Conservation (phyloP, 2,113 vertebrate genomes). For the Isichthys henryi region DNA sequence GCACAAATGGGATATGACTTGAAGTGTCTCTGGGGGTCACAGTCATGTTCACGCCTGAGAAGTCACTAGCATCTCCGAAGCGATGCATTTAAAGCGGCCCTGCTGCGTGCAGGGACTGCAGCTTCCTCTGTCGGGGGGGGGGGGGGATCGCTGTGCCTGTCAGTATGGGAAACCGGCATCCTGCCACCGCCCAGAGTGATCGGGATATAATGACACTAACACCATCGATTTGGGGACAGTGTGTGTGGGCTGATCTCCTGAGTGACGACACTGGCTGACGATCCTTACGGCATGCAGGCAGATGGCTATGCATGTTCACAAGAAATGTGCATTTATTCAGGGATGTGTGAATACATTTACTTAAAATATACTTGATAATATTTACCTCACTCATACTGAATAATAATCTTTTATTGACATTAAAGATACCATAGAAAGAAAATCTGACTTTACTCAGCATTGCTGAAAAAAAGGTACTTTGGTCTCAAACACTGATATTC, state of each 20-base stretch:
- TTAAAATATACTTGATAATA: not conserved
- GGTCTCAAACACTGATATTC: not conserved
- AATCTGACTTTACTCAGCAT: not conserved
- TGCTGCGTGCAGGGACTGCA: not conserved
- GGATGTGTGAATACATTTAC: not conserved
- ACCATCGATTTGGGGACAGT: not conserved
- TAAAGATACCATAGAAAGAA: not conserved
- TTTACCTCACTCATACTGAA: not conserved
- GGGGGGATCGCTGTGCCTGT: not conserved
- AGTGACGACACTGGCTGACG: not conserved
- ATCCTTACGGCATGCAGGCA: not conserved
- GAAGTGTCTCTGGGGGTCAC: constrained; percentile 17
- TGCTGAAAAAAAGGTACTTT: not conserved
- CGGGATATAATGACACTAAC: not conserved
- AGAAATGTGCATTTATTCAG: not conserved
- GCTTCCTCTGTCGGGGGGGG: not conserved
- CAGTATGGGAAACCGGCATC: not conserved
- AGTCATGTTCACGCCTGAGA: constrained; percentile 11
- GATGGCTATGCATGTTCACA: not conserved
- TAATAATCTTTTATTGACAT: not conserved
- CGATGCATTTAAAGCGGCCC: not conserved
- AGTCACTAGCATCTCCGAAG: not conserved
- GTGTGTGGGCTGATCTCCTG: not conserved
- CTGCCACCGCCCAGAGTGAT: not conserved
- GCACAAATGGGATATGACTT: constrained; percentile 17